Conservation (phyloP, 1,140 invertebrate species). For the Delia radicum region DNA sequence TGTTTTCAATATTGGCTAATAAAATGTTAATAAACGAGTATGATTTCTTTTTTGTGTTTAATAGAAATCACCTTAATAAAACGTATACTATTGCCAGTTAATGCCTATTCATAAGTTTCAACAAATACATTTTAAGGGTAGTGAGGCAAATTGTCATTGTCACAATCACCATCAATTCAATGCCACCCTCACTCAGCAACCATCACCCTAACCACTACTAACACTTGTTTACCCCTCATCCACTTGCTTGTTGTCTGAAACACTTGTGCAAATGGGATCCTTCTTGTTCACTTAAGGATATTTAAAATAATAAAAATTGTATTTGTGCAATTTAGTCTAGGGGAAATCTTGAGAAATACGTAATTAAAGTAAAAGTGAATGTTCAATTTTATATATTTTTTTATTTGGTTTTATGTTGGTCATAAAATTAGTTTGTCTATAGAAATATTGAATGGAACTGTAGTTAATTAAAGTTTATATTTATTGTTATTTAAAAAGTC, state of each 20-base stretch:
- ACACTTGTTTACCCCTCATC: not conserved
- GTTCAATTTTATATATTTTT: not conserved
- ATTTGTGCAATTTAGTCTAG: not conserved
- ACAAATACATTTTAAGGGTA: conserved; percentile 14
- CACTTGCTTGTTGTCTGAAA: not conserved
- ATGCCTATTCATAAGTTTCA: conserved; percentile 5
- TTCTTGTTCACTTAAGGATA: not conserved
- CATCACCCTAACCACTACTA: not conserved
- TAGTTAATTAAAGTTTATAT: conserved; percentile 4
- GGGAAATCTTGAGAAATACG: not conserved
- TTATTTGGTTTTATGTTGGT: not conserved
- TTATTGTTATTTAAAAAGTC: not conserved
- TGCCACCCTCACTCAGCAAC: not conserved
- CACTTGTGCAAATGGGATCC: not conserved
- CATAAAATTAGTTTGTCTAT: not conserved
- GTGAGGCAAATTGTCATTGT: conserved; percentile 1
- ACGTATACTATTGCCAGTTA: not conserved
- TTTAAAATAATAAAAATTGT: conserved; percentile 10
- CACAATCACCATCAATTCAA: not conserved
- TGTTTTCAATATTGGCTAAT: conserved; percentile 11
- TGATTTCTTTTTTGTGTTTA: not conserved
- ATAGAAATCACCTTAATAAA: not conserved
- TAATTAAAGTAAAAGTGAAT: not conserved
- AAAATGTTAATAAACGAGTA: conserved; percentile 8
- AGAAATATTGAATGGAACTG: not conserved